Conservation (phyloP, 2,797 vertebrate genomes). For the Brachyalestes nurse region DNA sequence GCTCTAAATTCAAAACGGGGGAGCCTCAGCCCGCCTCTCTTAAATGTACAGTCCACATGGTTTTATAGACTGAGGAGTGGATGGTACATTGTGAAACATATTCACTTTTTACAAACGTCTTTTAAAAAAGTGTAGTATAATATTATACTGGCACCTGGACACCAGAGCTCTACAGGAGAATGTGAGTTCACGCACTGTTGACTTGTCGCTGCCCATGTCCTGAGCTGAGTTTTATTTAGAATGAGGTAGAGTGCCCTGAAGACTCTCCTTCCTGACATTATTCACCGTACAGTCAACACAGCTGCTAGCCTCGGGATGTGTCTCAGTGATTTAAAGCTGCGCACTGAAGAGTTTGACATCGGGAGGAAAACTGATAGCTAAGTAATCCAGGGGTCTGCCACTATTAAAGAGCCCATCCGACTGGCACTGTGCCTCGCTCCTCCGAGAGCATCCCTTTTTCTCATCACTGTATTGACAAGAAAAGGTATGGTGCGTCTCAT, state of each 20-base stretch:
- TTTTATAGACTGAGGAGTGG: background rate
- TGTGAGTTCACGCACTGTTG: background rate
- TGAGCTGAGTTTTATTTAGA: slow-evolving; percentile 17
- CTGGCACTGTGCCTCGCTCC: slow-evolving; percentile 6
- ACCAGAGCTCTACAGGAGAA: background rate
- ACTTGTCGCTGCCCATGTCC: background rate
- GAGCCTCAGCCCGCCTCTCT: background rate
- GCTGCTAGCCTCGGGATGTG: slow-evolving; percentile 32
- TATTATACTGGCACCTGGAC: background rate
- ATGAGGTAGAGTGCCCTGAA: background rate
- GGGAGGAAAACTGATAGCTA: slow-evolving; percentile 6
- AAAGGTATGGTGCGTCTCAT: slow-evolving; percentile 8
- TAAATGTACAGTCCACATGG: background rate
- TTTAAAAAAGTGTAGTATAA: background rate
- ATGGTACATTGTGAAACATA: too few relatives aligned
- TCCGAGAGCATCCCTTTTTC: slow-evolving; percentile 14
- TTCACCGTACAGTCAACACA: slow-evolving; percentile 38
- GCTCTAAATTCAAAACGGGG: background rate
- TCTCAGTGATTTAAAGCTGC: slow-evolving; percentile 28
- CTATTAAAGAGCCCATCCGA: slow-evolving; percentile 23
- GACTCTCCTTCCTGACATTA: slow-evolving; percentile 36
- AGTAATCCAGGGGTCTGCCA: background rate
- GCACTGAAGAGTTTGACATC: background rate
- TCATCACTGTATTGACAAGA: background rate
- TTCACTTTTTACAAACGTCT: background rate